Evolutionary conservation across 2,888 invertebrate species (phyloP), one percentile per base, ranked within the genome.

Genomic region (Drosophila pseudotalamancana): DNA sequence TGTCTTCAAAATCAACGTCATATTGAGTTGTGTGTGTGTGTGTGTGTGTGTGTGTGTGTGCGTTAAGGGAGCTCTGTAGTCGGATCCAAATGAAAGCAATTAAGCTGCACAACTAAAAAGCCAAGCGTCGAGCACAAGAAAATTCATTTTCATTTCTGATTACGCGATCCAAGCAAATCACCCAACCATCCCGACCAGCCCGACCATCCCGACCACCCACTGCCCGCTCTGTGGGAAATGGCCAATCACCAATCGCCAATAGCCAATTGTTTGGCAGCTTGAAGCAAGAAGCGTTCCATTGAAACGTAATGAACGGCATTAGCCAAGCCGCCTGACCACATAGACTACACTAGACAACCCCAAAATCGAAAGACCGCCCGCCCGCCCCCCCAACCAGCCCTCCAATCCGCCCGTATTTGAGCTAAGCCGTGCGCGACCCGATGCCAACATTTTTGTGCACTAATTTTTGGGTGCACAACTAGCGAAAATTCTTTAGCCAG

Each of bases 1-100:
- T 46, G 64, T 63, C 71, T 82, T 72, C 64, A 87, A 85, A 87
- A 84, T 84, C 85, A 85, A 78, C 85, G 85, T 81, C 86, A 86
- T 84, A 84, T 87, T 83, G 87, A 66, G 39, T 43, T 62, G 34
- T 64, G 40, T 46, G 43, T 23, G 3, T 25, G 11, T 11, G 5
- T 40, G 2, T 39, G 3, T 40, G 5, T 16, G 11, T 27, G 16
- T 25, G 9, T 25, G 40, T 42, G 40, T 16, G 16, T 25, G 16
- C 37, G 59, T 29, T 51, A 57, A 59, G 68, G 43, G 43, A 18
- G 35, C 59, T 43, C 23, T 19, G 42, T 29, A 37, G 54, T 46
- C 31, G 23, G 54, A 45, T 50, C 60, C 73, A 72, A 87, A 83
- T 87, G 85, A 87, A 83, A 81, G 83, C 87, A 83, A 83, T 83